phyloP scores from a whole-genome alignment of 2,888 invertebrate genomes.

The Opisthograptis luteolata region DNA sequence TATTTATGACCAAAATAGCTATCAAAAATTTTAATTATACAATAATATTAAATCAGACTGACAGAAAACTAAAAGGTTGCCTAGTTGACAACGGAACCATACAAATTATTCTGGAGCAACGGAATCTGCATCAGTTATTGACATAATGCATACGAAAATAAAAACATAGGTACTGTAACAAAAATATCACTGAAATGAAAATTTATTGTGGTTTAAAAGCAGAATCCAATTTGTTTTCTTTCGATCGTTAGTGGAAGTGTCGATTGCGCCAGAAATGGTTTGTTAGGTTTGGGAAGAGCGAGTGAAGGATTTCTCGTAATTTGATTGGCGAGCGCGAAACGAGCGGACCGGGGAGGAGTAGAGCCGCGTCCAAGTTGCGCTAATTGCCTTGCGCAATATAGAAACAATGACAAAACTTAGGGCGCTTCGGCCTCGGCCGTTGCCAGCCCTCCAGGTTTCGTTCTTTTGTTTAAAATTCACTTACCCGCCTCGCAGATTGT shows the following conservation, averaged over 20 bases:
- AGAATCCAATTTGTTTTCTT: slow-evolving; percentile 38
- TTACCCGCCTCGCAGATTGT: slow-evolving; percentile 77
- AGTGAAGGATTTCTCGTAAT: slow-evolving; percentile 65
- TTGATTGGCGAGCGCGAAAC: slow-evolving; percentile 69
- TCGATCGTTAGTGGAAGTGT: slow-evolving; percentile 70
- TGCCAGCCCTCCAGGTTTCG: slow-evolving; percentile 64
- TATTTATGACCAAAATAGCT: too few species aligned
- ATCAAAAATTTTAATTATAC: too few species aligned
- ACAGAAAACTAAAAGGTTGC: too few species aligned
- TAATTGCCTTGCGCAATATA: slow-evolving; percentile 82
- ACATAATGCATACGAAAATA: slow-evolving; percentile 1
- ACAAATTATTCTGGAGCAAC: too few species aligned
- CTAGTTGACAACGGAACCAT: too few species aligned
- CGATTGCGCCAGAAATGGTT: slow-evolving; percentile 63
- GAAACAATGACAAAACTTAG: slow-evolving; percentile 82
- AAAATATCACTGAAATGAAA: slow-evolving; percentile 13
- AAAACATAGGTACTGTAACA: slow-evolving; percentile 1
- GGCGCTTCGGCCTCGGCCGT: slow-evolving; percentile 63
- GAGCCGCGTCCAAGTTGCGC: slow-evolving; percentile 68
- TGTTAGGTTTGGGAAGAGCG: slow-evolving; percentile 61
- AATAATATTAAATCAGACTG: too few species aligned
- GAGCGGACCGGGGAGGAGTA: slow-evolving; percentile 54
- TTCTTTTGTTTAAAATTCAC: slow-evolving; percentile 82
- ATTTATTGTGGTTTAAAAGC: slow-evolving; percentile 26
- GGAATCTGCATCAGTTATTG: not conserved